A percentile compares a stretch with the other conserved stretches of the same genome.
These are phyloP conservation scores for Ptiloglossa arizonensis DNA, from an alignment of 1,140 invertebrate species.

Conservation along the genomic window DNA sequence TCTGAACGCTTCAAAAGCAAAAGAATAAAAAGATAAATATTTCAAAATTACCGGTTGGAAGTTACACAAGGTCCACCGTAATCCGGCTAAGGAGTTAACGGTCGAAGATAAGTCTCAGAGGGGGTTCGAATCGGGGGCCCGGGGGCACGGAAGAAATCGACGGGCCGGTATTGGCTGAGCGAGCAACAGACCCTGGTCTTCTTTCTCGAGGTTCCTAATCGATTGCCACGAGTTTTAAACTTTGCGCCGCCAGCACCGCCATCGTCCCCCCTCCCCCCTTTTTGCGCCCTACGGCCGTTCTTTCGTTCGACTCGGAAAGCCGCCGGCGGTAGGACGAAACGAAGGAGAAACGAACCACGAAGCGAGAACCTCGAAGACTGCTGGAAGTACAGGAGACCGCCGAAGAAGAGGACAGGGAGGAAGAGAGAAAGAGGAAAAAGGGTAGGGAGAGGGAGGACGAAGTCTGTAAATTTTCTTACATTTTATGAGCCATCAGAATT, in stretches of 20 bases:
- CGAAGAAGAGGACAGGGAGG: background rate
- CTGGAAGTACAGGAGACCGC: slow-evolving; percentile 28
- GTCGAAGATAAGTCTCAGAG: background rate
- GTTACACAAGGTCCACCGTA: too few species aligned
- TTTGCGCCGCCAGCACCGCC: slow-evolving; percentile 69
- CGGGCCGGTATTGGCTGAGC: slow-evolving; percentile 48
- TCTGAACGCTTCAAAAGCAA: too few species aligned
- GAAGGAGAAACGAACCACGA: slow-evolving; percentile 52
- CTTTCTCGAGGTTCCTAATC: slow-evolving; percentile 77
- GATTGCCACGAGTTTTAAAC: slow-evolving; percentile 80
- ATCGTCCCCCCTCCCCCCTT: too few species aligned
- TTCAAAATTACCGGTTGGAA: too few species aligned
- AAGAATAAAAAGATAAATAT: too few species aligned
- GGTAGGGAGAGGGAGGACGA: slow-evolving; percentile 63
- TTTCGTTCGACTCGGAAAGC: slow-evolving; percentile 61
- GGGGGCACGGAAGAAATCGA: slow-evolving; percentile 28
- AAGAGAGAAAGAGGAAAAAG: slow-evolving; percentile 13
- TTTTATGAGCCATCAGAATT: slow-evolving; percentile 83
- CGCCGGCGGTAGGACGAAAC: slow-evolving; percentile 47
- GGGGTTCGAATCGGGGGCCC: background rate
- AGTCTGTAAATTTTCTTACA: slow-evolving; percentile 83
- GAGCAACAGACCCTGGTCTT: slow-evolving; percentile 63
- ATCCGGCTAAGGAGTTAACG: too few species aligned
- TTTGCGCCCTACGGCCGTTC: slow-evolving; percentile 59
- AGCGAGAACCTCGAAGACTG: slow-evolving; percentile 45